Evolutionary conservation across 35 echinoderm and acorn worm species (phyloP).

Genomic region (Acanthaster planci): DNA sequence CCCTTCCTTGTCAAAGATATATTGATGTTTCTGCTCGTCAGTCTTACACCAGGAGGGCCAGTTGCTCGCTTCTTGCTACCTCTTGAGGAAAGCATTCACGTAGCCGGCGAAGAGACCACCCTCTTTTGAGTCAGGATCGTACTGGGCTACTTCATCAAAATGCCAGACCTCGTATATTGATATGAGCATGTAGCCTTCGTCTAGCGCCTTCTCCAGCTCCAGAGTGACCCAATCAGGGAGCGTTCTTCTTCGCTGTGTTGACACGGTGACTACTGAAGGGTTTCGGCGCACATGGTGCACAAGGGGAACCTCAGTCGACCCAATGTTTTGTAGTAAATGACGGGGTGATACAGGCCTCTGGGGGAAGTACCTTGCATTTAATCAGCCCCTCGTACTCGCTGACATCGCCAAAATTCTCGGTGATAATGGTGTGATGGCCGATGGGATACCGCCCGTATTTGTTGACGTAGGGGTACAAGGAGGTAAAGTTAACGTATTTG

Average conservation of each 20-base stretch:
- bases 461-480: conserved; percentile 58
- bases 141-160: neutral
- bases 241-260: conserved; percentile 29
- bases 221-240: conserved; percentile 3
- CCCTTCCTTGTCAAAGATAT: conserved; percentile 15
- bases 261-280: conserved; percentile 22
- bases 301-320: conserved; percentile 60
- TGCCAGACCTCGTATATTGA: conserved; percentile 26
- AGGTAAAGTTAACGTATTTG: conserved; percentile 52
- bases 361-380: too few species aligned
- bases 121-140: neutral
- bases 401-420: conserved; percentile 30
- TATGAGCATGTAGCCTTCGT: conserved; percentile 4
- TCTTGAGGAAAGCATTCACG: conserved; percentile 32
- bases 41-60: conserved; percentile 11
- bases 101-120: conserved; percentile 38
- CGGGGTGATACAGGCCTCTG: conserved; percentile 56
- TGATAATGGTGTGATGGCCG: conserved; percentile 51
- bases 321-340: conserved; percentile 12
- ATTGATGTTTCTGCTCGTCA: neutral
- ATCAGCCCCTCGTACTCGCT: too few species aligned
- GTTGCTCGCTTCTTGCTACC: conserved; percentile 9
- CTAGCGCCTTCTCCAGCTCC: conserved; percentile 33
- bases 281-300: conserved; percentile 54
- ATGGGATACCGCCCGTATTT: conserved; percentile 65